Base-by-base conservation (phyloP, 2,888 invertebrate species). In the Prenolepis imparis region DNA sequence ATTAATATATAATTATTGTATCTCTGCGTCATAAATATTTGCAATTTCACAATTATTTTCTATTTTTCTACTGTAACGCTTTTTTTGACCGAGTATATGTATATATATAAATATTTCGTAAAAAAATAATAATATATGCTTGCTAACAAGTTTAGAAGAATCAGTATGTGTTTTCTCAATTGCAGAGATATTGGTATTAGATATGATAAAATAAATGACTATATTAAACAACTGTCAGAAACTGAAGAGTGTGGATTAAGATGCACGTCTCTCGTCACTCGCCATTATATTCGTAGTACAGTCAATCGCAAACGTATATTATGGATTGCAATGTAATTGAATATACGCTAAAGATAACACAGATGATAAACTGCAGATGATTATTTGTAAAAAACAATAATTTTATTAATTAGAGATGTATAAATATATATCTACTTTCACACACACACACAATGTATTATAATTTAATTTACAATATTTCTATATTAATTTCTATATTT, bases 321-420 rank as follows among this genome's bases (percentile, higher is more conserved):
- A 11, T 57, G 57, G 39, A 70, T 3, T 0, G 3, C 36, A 55
- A 70, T 55, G 70, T 70, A 70, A 70, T 36, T 70, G 32, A 1
- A 48, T 48, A 48, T 11, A 44, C 32, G 5, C 6, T 32, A 11
- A 4, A 18, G 9, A 68, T 52, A 11, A 39, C 52, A 32, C 9
- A 28, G 3, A 28, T 28, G 3, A 28, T 28, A 28, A 28, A 28
- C n/a, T n/a, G n/a, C 1, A 28, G 28, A 28, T 2, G 3, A 28
- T 28, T 28, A 28, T 48, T 67, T 3, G n/a, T 3, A 28, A 28
- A 28, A n/a, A 28, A 21, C 3, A 24, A 67, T 15, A n/a, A 39
- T 41, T 15, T 15, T 21, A 21, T 64, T 39, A 32, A 64, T 5
- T 1, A 36, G 36, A 36, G 6, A 11, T 41, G 12, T 66, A 21